Evolutionary conservation across 2,888 invertebrate species (phyloP).

Genomic region (Gortyna flavago): DNA sequence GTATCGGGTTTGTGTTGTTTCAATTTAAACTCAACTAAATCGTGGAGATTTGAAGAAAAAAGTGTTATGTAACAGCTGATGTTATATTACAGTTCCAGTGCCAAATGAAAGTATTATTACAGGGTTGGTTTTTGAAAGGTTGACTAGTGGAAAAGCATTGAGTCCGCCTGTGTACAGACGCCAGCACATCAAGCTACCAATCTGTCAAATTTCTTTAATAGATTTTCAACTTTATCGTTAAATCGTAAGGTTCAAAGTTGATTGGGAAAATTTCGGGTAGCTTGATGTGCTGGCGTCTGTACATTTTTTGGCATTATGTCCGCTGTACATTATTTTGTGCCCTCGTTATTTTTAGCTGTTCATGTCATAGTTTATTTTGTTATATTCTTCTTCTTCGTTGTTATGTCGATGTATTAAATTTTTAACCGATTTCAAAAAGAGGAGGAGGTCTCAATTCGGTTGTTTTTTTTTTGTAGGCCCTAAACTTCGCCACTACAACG

Average conservation of each 20-base stretch:
- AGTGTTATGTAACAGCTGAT: neutral
- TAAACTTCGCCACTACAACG: too few relatives aligned
- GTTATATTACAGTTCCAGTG: neutral
- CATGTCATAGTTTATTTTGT: neutral
- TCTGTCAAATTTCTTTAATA: too few relatives aligned
- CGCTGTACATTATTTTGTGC: neutral
- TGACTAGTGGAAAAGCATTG: neutral
- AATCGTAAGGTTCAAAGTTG: too few relatives aligned
- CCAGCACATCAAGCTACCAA: too few relatives aligned
- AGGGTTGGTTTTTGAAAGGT: neutral
- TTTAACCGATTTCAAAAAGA: too few relatives aligned
- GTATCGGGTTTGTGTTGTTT: constrained; percentile 25
- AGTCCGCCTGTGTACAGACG: neutral
- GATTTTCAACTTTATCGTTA: too few relatives aligned
- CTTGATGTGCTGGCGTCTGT: too few relatives aligned
- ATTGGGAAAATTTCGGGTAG: too few relatives aligned
- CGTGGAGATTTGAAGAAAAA: neutral
- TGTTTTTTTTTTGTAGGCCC: too few relatives aligned
- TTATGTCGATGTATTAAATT: too few relatives aligned
- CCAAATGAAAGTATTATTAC: neutral
- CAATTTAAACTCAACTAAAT: neutral
- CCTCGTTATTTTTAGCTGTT: neutral
- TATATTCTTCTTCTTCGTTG: neutral
- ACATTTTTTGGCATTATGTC: neutral
- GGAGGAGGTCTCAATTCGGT: too few relatives aligned